These are phyloP conservation scores for Teleogryllus occipitalis DNA, from an alignment of 1,140 invertebrate genomes.

Conservation along the genomic window DNA sequence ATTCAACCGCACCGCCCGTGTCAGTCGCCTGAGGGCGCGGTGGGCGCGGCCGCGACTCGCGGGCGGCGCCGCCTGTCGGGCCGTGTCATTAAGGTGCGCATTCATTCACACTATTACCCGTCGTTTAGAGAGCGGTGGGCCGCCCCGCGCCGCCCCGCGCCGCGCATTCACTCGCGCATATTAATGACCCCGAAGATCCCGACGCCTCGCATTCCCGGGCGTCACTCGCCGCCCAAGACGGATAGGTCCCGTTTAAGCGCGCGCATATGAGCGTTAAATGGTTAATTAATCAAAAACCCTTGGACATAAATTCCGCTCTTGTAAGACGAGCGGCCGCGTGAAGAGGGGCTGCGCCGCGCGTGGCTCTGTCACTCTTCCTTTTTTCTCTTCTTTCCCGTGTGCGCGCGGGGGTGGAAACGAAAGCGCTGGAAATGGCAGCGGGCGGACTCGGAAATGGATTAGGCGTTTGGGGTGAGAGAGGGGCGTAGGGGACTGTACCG, in stretches of 20 bases:
- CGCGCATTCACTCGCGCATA: not conserved
- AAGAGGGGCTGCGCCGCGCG: not conserved
- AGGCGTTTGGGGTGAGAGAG: no score
- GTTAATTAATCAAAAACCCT: not conserved
- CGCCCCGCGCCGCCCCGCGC: no score
- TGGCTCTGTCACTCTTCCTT: not conserved
- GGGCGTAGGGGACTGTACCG: no score
- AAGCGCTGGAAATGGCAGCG: not conserved
- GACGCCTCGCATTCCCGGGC: not conserved
- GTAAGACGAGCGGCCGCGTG: not conserved
- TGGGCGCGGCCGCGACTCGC: no score
- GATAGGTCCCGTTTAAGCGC: not conserved
- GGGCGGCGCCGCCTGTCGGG: no score
- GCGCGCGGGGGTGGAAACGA: not conserved
- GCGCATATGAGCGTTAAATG: conserved; percentile 3
- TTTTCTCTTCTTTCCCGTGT: not conserved
- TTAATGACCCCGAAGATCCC: not conserved
- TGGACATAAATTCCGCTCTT: not conserved
- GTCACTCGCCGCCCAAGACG: not conserved
- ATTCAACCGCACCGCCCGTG: no score
- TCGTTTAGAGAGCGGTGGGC: no score
- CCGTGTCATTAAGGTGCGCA: no score
- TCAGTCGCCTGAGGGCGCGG: no score
- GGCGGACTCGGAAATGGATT: no score
- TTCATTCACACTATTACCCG: no score